Evolutionary conservation across 2,797 vertebrate species (phyloP).

Genomic region (Denticeps clupeoides): DNA sequence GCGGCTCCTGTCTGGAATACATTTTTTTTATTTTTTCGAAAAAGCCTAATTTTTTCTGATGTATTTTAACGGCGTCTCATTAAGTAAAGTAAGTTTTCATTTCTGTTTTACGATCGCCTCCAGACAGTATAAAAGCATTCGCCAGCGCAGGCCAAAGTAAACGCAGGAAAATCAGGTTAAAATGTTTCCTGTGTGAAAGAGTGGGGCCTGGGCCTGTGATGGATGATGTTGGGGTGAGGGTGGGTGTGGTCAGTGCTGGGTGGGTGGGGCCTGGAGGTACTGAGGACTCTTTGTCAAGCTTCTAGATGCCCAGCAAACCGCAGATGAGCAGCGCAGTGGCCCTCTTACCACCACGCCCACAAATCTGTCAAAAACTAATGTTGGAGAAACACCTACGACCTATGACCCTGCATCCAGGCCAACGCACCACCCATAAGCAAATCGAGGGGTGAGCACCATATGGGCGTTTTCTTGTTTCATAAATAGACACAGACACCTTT

Average conservation of each 20-base stretch:
- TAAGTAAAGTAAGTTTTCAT: too few relatives aligned
- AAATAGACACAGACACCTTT: too few relatives aligned
- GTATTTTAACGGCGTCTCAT: too few relatives aligned
- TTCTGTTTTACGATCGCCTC: constrained; percentile 19
- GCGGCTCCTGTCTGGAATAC: too few relatives aligned
- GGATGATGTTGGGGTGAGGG: constrained; percentile 51
- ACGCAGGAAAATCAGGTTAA: constrained; percentile 57
- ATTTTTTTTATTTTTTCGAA: too few relatives aligned
- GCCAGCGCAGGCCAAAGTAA: constrained; percentile 32
- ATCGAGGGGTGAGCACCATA: too few relatives aligned
- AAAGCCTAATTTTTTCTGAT: too few relatives aligned
- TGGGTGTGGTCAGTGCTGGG: background rate
- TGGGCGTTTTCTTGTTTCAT: too few relatives aligned
- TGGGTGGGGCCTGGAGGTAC: constrained; percentile 59
- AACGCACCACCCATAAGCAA: too few relatives aligned
- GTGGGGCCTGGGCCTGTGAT: constrained; percentile 59
- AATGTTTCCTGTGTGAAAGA: constrained; percentile 67
- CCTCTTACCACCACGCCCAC: constrained; percentile 48
- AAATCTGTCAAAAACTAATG: too few relatives aligned
- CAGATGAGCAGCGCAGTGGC: constrained; percentile 74
- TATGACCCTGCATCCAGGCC: too few relatives aligned
- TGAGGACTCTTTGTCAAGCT: constrained; percentile 80
- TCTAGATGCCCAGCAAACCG: constrained; percentile 75
- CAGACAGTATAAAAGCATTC: constrained; percentile 25
- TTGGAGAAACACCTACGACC: too few relatives aligned